Base-by-base conservation (phyloP, 2,888 invertebrate genomes). In the Onchidella celtica region DNA sequence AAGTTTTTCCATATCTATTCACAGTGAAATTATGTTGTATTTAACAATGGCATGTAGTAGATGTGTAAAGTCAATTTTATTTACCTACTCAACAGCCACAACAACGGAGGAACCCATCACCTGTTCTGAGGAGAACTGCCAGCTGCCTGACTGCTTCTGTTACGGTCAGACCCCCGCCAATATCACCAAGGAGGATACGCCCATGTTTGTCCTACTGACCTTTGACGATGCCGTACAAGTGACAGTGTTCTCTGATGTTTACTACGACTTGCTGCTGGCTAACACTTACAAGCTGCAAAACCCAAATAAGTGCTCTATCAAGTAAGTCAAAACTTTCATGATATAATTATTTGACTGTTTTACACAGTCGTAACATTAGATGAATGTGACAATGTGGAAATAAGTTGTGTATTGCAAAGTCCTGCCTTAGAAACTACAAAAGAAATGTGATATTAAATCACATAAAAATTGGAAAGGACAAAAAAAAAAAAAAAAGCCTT, bases 291-390 rank as follows among this genome's bases (percentile, higher is more conserved):
- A 83, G 14, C 70, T 85, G 32, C 69, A 38, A 27, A 96, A 96
- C 92, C 95, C 95, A 0, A 95, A 96, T 90, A 94, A 94, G 3
- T 95, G 95, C 82, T 94, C 94, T 0, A 94, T 74, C 27, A 74
- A 38, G 74, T 74, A 63, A 73, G 73, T 29, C 21, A 29, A 6
- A 17, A 4, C 4, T 11, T 3, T n/a, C n/a, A n/a, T n/a, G n/a
- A n/a, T n/a, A n/a, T n/a, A n/a, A n/a, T 17, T 55, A 9, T 55
- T 55, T 55, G 11, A 55, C 9, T 17, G 55, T 14, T n/a, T n/a
- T n/a, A n/a, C n/a, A n/a, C n/a, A n/a, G n/a, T n/a, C n/a, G n/a
- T n/a, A n/a, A n/a, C n/a, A n/a, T n/a, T n/a, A n/a, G n/a, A n/a
- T n/a, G n/a, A n/a, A n/a, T n/a, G n/a, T n/a, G n/a, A n/a, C n/a